phyloP scores from a whole-genome alignment of 2,113 vertebrate genomes.

The Thomomys bottae region DNA sequence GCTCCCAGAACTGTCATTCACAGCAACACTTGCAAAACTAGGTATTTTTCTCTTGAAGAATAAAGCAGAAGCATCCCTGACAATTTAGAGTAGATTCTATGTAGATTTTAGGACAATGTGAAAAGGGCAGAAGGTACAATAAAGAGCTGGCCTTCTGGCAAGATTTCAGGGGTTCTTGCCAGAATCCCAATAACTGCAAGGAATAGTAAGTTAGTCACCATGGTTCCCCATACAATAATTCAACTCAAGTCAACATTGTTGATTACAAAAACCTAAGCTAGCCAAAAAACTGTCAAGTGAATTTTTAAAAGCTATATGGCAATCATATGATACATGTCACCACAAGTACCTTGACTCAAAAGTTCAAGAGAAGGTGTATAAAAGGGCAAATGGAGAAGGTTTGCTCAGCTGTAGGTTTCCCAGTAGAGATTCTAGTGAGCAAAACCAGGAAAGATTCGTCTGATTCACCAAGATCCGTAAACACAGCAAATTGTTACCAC shows the following conservation, averaged over 20 bases:
- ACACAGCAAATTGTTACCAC: neutral
- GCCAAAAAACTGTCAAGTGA: neutral
- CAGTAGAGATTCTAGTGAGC: neutral
- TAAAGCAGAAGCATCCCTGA: neutral
- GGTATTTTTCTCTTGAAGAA: neutral
- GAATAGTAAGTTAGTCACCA: neutral
- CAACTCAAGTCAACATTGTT: neutral
- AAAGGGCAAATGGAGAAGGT: neutral
- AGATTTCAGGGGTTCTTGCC: neutral
- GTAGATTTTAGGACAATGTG: conserved; percentile 11
- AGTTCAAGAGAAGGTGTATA: neutral
- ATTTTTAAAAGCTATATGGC: neutral
- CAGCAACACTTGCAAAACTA: neutral
- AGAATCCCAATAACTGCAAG: neutral
- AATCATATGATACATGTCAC: neutral
- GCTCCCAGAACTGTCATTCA: neutral
- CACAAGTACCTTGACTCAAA: neutral
- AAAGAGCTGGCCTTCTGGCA: neutral
- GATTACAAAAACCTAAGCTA: conserved; percentile 20
- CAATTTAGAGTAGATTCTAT: neutral
- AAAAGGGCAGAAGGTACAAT: neutral
- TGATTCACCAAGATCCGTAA: neutral
- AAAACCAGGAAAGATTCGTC: neutral
- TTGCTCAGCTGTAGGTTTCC: neutral
- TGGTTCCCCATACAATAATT: neutral